Base-by-base conservation (phyloP, 2,888 invertebrate species). In the Eupithecia centaureata region DNA sequence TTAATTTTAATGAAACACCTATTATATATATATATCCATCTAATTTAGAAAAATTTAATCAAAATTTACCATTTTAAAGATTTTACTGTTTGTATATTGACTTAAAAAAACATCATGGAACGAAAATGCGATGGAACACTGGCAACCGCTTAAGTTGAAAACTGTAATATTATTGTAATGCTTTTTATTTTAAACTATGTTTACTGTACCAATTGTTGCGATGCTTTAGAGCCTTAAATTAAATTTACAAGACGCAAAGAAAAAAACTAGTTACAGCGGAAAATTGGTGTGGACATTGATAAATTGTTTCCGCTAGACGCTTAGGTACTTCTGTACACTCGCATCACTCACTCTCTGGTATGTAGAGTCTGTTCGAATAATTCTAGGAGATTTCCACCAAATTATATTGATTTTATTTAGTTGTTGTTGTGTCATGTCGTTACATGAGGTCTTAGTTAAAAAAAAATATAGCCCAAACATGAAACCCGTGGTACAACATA, bases 211-310 rank as follows among this genome's bases (percentile, higher is more conserved):
- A 22, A 47, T 12, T 10, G 10, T 47, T 22, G 12, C 22, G 22
- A 22, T 10, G 8, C n/a, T 28, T 28, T 30, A 56, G n/a, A 18
- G 54, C 28, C 85, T 89, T 82, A 91, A 92, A 92, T 92, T 92
- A 90, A 92, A 92, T 92, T 92, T 91, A 90, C 89, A 89, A 88
- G 87, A 85, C 82, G 88, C 86, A 89, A 91, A 92, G 90, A 91
- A 91, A 92, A n/a, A 91, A 92, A 91, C 91, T 92, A 91, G 90
- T 92, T 92, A 90, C 91, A 87, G 87, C 88, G 85, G 90, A 88
- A 92, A 92, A 92, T 92, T 92, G 91, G 88, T 85, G 87, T 86
- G 86, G 92, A 92, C 92, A 91, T 88, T 92, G 92, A 92, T 89
- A 92, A 92, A 92, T 91, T 87, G 91, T 87, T 83, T 87, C 86